Conservation (phyloP, 1,140 invertebrate genomes). For the Drepana arcuata region DNA sequence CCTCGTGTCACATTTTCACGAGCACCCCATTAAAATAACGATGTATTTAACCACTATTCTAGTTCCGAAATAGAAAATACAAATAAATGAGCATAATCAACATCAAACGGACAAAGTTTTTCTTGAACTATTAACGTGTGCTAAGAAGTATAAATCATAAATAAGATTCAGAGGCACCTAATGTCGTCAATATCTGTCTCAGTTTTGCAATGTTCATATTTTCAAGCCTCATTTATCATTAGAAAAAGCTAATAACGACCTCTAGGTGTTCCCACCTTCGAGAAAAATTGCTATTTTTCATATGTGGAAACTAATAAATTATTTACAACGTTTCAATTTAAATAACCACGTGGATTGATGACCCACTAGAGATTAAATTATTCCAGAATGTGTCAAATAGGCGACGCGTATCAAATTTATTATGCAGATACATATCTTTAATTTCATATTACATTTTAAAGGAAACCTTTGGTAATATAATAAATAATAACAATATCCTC, state of each 20-base stretch:
- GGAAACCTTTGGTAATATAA: too few species aligned
- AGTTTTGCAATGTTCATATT: slow-evolving; percentile 57
- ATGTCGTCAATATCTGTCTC: slow-evolving; percentile 58
- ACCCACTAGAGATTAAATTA: too few species aligned
- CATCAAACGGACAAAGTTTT: slow-evolving; percentile 48
- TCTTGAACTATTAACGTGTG: slow-evolving; percentile 48
- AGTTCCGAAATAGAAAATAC: slow-evolving; percentile 36
- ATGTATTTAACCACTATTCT: slow-evolving; percentile 27
- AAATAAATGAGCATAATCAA: slow-evolving; percentile 51
- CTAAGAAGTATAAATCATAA: slow-evolving; percentile 54
- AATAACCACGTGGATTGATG: too few species aligned
- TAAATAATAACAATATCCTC: too few species aligned
- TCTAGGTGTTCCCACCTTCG: slow-evolving; percentile 22
- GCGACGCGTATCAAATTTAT: too few species aligned
- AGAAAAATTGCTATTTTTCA: slow-evolving; percentile 23
- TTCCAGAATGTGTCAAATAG: too few species aligned
- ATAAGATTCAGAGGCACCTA: slow-evolving; percentile 47
- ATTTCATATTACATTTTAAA: too few species aligned
- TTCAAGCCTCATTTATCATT: slow-evolving; percentile 57
- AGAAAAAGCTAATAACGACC: slow-evolving; percentile 42
- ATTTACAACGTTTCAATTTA: too few species aligned
- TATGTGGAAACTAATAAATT: slow-evolving; percentile 9
- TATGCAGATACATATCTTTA: too few species aligned
- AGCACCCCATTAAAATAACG: slow-evolving; percentile 39
- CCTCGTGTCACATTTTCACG: slow-evolving; percentile 20